phyloP scores from a whole-genome alignment of 1,140 invertebrate genomes.

The Maconellicoccus hirsutus region DNA sequence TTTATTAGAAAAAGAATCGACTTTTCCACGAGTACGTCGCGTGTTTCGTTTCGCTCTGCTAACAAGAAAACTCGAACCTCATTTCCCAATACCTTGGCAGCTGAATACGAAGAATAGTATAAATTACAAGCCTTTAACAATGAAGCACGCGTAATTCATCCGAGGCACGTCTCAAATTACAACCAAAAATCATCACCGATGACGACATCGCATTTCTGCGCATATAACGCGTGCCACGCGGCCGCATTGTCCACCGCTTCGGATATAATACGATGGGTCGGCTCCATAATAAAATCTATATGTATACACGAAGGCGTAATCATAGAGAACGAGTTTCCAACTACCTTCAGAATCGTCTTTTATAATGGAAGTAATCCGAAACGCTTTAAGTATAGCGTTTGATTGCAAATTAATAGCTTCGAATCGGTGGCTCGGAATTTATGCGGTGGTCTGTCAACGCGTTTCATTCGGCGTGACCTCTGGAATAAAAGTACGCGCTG shows the following conservation, averaged over 20 bases:
- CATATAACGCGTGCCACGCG: background rate
- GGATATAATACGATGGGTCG: background rate
- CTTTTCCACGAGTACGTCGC: too few species aligned
- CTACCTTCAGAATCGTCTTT: background rate
- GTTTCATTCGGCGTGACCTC: background rate
- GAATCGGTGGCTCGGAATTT: background rate
- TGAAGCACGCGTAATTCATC: background rate
- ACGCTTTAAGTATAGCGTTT: background rate
- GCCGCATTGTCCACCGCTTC: background rate
- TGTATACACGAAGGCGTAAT: background rate
- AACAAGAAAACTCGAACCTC: too few species aligned
- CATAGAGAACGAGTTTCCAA: background rate
- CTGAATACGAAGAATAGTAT: too few species aligned
- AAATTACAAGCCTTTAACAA: too few species aligned
- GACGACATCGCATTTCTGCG: background rate
- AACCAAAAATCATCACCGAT: background rate
- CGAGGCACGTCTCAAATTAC: background rate
- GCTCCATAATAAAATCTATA: background rate
- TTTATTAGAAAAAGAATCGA: too few species aligned
- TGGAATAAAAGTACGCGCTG: background rate
- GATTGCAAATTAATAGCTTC: conserved; percentile 4
- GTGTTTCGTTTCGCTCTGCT: too few species aligned
- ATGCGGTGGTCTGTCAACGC: conserved; percentile 1
- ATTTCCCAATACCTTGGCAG: too few species aligned
- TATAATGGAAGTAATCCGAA: background rate